phyloP scores from a whole-genome alignment of 2,797 vertebrate genomes.

The Parauchenoglanis ngamensis region DNA sequence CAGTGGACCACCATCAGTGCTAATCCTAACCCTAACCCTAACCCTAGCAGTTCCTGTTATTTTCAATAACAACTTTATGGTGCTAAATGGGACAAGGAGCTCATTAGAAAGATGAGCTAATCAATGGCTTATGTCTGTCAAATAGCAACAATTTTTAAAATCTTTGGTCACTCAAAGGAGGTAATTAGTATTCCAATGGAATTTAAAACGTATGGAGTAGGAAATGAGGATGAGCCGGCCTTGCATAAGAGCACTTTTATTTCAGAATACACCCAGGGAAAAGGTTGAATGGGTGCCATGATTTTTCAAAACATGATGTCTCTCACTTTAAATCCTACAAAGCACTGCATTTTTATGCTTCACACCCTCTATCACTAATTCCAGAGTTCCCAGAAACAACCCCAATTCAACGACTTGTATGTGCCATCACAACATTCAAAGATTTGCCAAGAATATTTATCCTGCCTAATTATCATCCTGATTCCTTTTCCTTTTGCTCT shows the following conservation, averaged over 20 bases:
- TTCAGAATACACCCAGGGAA: neutral
- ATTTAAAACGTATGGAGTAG: too few relatives aligned
- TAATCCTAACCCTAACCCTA: too few relatives aligned
- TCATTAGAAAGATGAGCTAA: neutral
- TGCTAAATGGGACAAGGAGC: neutral
- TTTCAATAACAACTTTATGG: neutral
- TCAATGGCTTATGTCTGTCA: neutral
- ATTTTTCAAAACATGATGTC: neutral
- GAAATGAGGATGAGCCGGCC: neutral
- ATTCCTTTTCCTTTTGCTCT: constrained; percentile 53
- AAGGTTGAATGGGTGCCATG: neutral
- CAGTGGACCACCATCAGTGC: neutral
- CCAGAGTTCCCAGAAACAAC: constrained; percentile 20
- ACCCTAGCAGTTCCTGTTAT: neutral
- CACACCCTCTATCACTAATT: neutral
- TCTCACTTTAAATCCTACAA: neutral
- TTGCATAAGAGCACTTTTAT: neutral
- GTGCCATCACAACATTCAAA: constrained; percentile 30
- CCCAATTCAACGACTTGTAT: constrained; percentile 10
- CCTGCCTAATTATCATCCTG: constrained; percentile 48
- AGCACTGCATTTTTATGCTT: neutral
- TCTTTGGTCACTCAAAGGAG: neutral
- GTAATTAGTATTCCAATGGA: neutral
- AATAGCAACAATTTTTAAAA: neutral
- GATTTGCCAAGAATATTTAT: constrained; percentile 53